Evolutionary conservation across 1,140 invertebrate genomes (phyloP).

Genomic region (Episyrphus balteatus): DNA sequence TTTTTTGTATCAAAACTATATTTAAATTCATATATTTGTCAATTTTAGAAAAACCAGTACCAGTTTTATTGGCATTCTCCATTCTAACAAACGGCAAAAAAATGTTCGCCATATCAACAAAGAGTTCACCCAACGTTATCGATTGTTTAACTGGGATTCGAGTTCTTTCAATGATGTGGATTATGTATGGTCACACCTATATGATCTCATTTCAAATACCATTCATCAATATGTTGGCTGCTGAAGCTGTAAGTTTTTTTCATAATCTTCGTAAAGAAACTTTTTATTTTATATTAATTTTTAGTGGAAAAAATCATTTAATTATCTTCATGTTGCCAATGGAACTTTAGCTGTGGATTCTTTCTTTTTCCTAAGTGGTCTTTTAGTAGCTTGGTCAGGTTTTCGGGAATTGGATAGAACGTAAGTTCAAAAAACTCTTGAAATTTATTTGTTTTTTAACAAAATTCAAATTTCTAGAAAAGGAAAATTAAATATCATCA

Average conservation of each 20-base stretch:
- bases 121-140: background rate
- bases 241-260: background rate
- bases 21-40: too few species aligned
- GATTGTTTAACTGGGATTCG: constrained; percentile 1
- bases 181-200: background rate
- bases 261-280: background rate
- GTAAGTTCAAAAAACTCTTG: too few species aligned
- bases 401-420: constrained; percentile 47
- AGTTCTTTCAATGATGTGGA: background rate
- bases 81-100: too few species aligned
- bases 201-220: background rate
- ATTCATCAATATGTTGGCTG: background rate
- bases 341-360: constrained; percentile 51
- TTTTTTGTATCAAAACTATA: too few species aligned
- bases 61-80: too few species aligned
- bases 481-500: background rate
- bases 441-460: too few species aligned
- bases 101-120: too few species aligned
- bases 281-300: constrained; percentile 15
- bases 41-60: too few species aligned
- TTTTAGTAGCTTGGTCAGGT: constrained; percentile 47
- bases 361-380: constrained; percentile 52
- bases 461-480: too few species aligned
- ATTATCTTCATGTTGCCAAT: constrained; percentile 40
- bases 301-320: constrained; percentile 35